Percentiles rank a stretch among this genome's conserved stretches.
phyloP scores from a whole-genome alignment of 1,140 invertebrate species.

The Cardiocondyla obscurior region DNA sequence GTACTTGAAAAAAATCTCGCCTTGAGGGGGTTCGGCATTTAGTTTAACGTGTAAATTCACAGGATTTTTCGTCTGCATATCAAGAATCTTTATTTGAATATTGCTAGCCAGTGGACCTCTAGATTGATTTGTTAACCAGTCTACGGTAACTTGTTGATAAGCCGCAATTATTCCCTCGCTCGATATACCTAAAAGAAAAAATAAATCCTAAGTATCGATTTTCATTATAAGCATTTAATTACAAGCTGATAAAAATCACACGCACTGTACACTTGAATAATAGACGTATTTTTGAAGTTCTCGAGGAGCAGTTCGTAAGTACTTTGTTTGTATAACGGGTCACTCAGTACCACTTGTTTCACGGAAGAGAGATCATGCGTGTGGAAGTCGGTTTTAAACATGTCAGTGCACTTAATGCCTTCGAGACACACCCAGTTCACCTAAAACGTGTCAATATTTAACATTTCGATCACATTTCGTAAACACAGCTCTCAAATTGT shows the following conservation, averaged over 20 bases:
- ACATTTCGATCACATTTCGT: neutral
- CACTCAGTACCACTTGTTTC: neutral
- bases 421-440: constrained; percentile 4
- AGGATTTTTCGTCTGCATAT: neutral
- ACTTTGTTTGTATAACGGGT: neutral
- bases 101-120: neutral
- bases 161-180: neutral
- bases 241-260: too few relatives aligned
- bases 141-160: too few relatives aligned
- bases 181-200: neutral
- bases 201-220: neutral
- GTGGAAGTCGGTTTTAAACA: neutral
- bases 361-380: neutral
- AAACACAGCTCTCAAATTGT: neutral
- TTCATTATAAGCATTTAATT: too few relatives aligned
- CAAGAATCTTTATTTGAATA: neutral
- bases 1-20: neutral
- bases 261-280: constrained; percentile 6
- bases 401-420: neutral
- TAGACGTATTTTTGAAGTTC: neutral
- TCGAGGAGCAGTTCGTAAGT: neutral
- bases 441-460: neutral
- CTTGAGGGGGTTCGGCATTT: too few relatives aligned
- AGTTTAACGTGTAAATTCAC: neutral
- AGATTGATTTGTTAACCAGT: neutral